phyloP scores from a whole-genome alignment of 2,797 vertebrate genomes.

The Pipistrellus pipistrellus region DNA sequence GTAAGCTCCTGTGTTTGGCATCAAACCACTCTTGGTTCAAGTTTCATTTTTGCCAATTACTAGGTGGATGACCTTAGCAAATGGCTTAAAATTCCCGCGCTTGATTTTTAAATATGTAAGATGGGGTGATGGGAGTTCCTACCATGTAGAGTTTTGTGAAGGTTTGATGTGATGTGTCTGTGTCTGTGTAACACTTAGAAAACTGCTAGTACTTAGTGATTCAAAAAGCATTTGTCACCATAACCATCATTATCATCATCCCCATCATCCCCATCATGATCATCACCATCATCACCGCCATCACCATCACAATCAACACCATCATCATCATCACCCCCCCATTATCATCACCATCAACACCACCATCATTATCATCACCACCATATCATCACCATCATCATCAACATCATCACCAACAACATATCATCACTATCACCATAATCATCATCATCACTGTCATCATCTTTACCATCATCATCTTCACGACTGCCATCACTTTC shows the following conservation, averaged over 20 bases:
- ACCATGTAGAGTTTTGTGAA: background rate
- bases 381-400: background rate
- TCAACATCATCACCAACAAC: background rate
- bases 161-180: background rate
- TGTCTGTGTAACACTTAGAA: background rate
- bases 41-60: background rate
- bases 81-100: background rate
- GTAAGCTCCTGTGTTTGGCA: background rate
- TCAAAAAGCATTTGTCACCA: background rate
- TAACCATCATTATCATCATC: background rate
- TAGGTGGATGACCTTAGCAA: background rate
- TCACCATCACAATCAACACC: background rate
- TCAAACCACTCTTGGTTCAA: background rate
- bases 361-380: background rate
- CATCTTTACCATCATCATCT: background rate
- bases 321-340: background rate
- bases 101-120: background rate
- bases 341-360: fast-evolving
- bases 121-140: background rate
- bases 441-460: too few relatives aligned
- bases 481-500: background rate
- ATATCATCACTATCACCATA: background rate
- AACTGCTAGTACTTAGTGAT: background rate
- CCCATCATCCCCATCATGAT: too few relatives aligned
- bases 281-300: background rate